Evolutionary conservation across 2,888 invertebrate species (phyloP).

Genomic region (Amphipoea oculea): DNA sequence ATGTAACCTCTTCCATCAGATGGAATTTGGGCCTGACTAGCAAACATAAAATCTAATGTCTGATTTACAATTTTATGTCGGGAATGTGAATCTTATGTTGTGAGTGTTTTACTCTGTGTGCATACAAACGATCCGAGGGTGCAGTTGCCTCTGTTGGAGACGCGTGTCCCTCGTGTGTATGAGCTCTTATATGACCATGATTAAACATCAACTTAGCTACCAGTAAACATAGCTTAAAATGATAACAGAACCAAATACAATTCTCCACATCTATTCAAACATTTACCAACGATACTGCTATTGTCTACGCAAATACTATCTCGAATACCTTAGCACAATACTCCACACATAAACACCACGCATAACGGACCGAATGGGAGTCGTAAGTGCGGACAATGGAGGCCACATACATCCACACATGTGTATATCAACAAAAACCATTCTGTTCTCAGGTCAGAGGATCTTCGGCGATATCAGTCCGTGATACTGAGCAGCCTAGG

Average conservation of each 20-base stretch:
- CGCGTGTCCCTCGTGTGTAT: background rate
- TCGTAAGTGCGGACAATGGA: background rate
- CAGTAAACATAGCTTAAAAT: background rate
- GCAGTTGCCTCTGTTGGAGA: background rate
- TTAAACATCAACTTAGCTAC: background rate
- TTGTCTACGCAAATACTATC: background rate
- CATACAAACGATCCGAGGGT: background rate
- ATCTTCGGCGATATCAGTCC: constrained; percentile 94
- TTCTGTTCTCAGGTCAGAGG: constrained; percentile 90
- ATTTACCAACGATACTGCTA: constrained; percentile 3
- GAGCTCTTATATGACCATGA: background rate
- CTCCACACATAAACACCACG: background rate
- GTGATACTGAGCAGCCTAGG: constrained; percentile 95
- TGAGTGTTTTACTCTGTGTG: background rate
- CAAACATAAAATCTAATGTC: background rate
- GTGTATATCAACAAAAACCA: constrained; percentile 29
- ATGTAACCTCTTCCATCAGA: background rate
- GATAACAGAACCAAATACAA: background rate
- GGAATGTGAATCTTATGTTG: background rate
- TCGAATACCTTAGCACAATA: constrained; percentile 5
- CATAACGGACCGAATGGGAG: background rate
- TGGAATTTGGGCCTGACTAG: too few species aligned
- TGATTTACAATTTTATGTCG: background rate
- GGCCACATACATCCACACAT: background rate
- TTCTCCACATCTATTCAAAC: background rate